Evolutionary conservation across 1,140 invertebrate genomes (phyloP).

Genomic region (Gonioctena quinquepunctata): DNA sequence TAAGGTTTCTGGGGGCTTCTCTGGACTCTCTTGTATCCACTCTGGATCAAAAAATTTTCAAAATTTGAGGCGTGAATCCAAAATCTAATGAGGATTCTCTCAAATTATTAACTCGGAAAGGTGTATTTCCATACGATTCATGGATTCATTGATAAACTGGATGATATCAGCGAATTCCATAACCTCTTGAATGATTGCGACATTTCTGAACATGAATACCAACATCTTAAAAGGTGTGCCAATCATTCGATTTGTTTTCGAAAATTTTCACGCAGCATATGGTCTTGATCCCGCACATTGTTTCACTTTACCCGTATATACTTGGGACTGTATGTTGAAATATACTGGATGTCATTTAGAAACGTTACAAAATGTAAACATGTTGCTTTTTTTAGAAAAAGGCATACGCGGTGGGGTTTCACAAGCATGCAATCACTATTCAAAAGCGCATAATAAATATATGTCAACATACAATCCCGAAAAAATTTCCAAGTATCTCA

Average conservation of each 20-base stretch:
- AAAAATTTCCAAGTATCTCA: neutral
- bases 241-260: no score
- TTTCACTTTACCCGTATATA: slow-evolving; percentile 47
- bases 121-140: slow-evolving; percentile 44
- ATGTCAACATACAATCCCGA: slow-evolving; percentile 27
- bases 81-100: slow-evolving; percentile 49
- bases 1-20: no score
- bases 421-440: slow-evolving; percentile 47
- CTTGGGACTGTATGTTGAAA: slow-evolving; percentile 42
- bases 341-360: slow-evolving; percentile 41
- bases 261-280: slow-evolving; percentile 50
- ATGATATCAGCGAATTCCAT: slow-evolving; percentile 54
- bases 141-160: slow-evolving; percentile 48
- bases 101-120: slow-evolving; percentile 45
- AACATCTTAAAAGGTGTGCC: slow-evolving; percentile 55
- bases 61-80: no score
- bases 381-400: slow-evolving; percentile 49
- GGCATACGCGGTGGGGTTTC: slow-evolving; percentile 51
- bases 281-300: slow-evolving; percentile 48
- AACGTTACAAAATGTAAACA: slow-evolving; percentile 52
- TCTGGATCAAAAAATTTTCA: no score
- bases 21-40: no score
- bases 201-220: slow-evolving; percentile 54
- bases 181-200: no score
- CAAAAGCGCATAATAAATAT: slow-evolving; percentile 54